These are phyloP conservation scores for Trissolcus japonicus DNA, from an alignment of 2,888 invertebrate genomes.

Conservation along the genomic window DNA sequence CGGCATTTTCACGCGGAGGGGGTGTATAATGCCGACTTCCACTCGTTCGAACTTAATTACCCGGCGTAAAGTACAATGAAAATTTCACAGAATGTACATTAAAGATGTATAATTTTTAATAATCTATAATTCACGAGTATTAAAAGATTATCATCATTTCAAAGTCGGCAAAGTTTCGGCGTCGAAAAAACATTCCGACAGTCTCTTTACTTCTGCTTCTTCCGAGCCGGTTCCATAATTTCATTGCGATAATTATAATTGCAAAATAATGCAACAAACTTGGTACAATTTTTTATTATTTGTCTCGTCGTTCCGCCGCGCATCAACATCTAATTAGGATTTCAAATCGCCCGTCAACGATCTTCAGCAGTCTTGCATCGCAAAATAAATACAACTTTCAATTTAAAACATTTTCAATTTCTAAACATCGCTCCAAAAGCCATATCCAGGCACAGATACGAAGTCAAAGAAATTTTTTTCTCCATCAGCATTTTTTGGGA, in stretches of 20 bases:
- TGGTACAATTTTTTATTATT: constrained; percentile 31
- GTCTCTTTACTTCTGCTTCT: constrained; percentile 8
- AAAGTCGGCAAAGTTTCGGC: constrained; percentile 19
- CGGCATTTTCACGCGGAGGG: constrained; percentile 14
- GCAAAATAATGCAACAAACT: constrained; percentile 44
- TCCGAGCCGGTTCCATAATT: constrained; percentile 19
- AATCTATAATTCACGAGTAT: constrained; percentile 43
- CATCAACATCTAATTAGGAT: constrained; percentile 36
- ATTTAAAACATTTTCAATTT: constrained; percentile 15
- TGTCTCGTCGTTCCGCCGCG: neutral
- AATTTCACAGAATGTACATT: constrained; percentile 34
- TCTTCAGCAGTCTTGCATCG: constrained; percentile 16
- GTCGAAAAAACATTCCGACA: constrained; percentile 13
- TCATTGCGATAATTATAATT: constrained; percentile 46
- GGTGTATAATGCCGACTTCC: constrained; percentile 18
- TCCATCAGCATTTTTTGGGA: constrained; percentile 31
- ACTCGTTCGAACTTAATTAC: constrained; percentile 35
- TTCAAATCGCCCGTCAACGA: constrained; percentile 37
- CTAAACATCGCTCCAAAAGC: constrained; percentile 20
- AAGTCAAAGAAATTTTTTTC: constrained; percentile 35
- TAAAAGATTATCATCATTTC: constrained; percentile 45
- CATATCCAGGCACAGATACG: constrained; percentile 13
- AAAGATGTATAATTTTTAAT: constrained; percentile 42
- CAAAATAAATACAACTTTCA: neutral
- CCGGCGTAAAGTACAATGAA: constrained; percentile 27